Percentiles rank a stretch among this genome's conserved stretches.
These are phyloP conservation scores for Nysson spinosus DNA, from an alignment of 2,888 invertebrate species.

Conservation along the genomic window DNA sequence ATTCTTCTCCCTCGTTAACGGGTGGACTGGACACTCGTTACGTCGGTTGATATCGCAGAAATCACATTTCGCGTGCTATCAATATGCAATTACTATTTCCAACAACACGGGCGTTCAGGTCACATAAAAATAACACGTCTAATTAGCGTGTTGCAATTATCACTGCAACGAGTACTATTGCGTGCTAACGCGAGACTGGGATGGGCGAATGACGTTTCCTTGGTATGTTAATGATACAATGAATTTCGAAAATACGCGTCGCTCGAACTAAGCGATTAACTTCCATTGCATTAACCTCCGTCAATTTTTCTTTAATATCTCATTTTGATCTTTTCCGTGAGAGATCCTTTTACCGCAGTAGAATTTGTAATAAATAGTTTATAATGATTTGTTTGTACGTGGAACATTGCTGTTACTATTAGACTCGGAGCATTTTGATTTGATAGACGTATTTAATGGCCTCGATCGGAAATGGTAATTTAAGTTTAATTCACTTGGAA, in stretches of 20 bases:
- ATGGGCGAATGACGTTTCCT: no score
- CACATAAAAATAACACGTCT: slow-evolving; percentile 4
- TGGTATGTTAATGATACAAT: no score
- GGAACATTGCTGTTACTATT: no score
- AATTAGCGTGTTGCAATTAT: not conserved
- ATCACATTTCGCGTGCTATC: not conserved
- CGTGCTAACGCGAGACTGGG: not conserved
- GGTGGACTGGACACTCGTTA: not conserved
- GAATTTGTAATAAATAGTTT: no score
- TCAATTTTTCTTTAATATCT: no score
- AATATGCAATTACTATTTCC: no score
- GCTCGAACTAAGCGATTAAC: no score
- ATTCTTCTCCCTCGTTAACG: slow-evolving; percentile 9
- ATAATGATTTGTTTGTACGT: no score
- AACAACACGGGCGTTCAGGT: not conserved
- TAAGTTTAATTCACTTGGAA: slow-evolving; percentile 35
- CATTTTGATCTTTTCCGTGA: no score
- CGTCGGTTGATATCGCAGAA: not conserved
- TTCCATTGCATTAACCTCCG: no score
- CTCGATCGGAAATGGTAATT: slow-evolving; percentile 31
- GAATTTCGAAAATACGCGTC: no score
- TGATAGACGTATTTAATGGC: slow-evolving; percentile 26
- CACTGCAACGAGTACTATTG: not conserved
- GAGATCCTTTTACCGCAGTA: no score
- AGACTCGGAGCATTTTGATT: slow-evolving; percentile 5